A percentile compares a stretch with the other conserved stretches of the same genome.
Evolutionary conservation across 2,113 vertebrate genomes (phyloP).

Genomic region (Meleagris gallopavo): DNA sequence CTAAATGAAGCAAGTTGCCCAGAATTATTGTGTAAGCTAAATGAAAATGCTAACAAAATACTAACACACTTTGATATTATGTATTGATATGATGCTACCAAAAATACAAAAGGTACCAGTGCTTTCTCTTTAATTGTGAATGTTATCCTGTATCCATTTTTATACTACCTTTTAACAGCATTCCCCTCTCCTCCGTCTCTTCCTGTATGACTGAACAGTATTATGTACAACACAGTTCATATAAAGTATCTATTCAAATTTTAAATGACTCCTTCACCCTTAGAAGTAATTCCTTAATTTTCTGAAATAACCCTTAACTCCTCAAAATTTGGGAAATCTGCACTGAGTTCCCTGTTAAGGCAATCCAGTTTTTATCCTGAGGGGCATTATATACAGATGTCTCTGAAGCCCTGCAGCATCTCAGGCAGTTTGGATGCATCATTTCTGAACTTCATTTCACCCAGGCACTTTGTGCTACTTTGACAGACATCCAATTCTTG

Average conservation of each 20-base stretch:
- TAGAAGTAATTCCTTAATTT: not conserved
- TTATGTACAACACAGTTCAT: not conserved
- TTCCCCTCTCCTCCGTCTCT: not conserved
- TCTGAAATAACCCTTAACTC: not conserved
- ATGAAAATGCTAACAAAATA: not conserved
- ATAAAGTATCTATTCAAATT: not conserved
- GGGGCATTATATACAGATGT: not conserved
- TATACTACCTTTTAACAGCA: not conserved
- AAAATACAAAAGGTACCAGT: not conserved
- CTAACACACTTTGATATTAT: not conserved
- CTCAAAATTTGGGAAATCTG: not conserved
- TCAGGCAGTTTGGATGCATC: not conserved
- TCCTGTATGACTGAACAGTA: not conserved
- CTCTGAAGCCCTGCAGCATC: not conserved
- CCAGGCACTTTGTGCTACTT: not conserved
- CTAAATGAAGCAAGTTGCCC: not conserved
- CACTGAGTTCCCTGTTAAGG: not conserved
- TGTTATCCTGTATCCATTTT: not conserved
- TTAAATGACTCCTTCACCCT: not conserved
- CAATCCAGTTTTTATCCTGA: not conserved
- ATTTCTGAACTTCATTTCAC: not conserved
- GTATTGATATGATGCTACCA: not conserved
- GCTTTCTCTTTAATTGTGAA: not conserved
- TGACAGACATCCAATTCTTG: not conserved
- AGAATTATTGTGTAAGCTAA: not conserved